phyloP scores from a whole-genome alignment of 2,888 invertebrate genomes.

The Pseudococcus jackbeardsleyi region DNA sequence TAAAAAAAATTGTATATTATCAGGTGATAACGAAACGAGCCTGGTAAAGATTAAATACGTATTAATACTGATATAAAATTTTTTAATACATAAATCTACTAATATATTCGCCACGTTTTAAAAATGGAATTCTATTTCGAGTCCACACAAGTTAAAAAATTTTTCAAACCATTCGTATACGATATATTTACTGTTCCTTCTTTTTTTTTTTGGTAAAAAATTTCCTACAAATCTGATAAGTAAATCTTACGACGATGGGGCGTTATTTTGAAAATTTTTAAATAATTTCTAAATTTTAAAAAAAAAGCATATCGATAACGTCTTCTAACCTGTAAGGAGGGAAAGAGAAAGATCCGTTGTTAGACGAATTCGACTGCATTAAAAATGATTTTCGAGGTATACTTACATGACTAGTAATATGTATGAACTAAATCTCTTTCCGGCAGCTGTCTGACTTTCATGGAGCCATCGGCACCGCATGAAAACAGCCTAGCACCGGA shows the following conservation, averaged over 20 bases:
- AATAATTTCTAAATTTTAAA: neutral
- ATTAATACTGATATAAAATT: conserved; percentile 49
- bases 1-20: neutral
- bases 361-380: neutral
- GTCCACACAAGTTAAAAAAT: neutral
- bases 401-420: conserved; percentile 65
- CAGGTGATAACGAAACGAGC: conserved; percentile 36
- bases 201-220: neutral
- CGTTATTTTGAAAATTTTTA: conserved; percentile 18
- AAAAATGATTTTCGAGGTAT: neutral
- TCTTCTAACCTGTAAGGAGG: neutral
- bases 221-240: neutral
- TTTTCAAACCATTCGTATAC: neutral
- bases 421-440: conserved; percentile 78
- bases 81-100: conserved; percentile 29
- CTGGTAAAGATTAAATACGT: conserved; percentile 30
- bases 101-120: neutral
- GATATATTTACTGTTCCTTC: neutral
- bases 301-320: conserved; percentile 31
- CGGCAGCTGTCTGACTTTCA: conserved; percentile 95
- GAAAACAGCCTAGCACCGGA: conserved; percentile 92
- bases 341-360: neutral
- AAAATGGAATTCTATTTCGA: neutral
- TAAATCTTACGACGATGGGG: neutral
- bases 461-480: conserved; percentile 98